Conservation (phyloP, 2,113 vertebrate species). For the Protobothrops mucrosquamatus region DNA sequence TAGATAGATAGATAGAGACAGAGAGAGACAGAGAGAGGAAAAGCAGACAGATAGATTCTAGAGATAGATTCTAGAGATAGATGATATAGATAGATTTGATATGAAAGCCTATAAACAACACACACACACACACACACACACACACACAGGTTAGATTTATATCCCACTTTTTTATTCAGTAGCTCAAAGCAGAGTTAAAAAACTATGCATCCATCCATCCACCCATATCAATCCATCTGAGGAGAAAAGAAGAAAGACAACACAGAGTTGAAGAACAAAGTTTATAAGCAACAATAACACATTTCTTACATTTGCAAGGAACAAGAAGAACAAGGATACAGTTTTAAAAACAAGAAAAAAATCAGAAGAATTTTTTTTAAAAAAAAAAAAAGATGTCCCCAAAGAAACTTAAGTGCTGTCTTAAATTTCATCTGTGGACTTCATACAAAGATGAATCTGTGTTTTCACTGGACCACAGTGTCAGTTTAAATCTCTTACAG, state of each 20-base stretch:
- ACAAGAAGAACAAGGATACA: not conserved
- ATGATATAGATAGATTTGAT: not conserved
- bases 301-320: not conserved
- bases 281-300: not conserved
- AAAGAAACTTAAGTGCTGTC: not conserved
- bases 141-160: not conserved
- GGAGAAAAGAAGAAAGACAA: not conserved
- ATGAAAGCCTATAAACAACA: not conserved
- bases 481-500: not conserved
- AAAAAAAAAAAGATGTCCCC: not conserved
- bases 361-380: not conserved
- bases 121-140: not conserved
- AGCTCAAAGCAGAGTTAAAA: not conserved
- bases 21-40: no score
- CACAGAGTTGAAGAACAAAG: not conserved
- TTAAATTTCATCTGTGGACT: not conserved
- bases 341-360: not conserved
- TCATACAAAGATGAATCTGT: not conserved
- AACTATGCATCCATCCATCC: not conserved
- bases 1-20: no score
- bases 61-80: no score
- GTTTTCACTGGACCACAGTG: not conserved
- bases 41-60: not conserved
- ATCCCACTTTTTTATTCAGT: not conserved
- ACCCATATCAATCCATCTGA: not conserved